Evolutionary conservation across 2,888 invertebrate genomes (phyloP), one percentile per base, ranked within the genome.

Genomic region (Cheiracanthium punctorium): DNA sequence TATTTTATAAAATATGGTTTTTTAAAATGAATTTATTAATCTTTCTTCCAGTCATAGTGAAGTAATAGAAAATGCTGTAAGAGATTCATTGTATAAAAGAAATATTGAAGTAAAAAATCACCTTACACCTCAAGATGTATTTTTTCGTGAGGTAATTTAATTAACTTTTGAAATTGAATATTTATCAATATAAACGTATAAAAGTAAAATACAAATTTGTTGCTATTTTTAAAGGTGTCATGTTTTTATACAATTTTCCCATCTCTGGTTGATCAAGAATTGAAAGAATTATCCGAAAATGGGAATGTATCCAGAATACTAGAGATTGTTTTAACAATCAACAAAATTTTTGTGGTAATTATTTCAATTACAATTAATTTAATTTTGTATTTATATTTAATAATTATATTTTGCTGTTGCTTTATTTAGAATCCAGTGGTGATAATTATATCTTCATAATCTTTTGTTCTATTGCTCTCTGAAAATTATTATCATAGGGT

Each of bases 71-170:
- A 91, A 92, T 79, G 94, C 94, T 17, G 93, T 95, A 12, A 93
- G 93, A 88, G 91, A 92, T 41, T 93, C 93, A 0, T 92, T 94
- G 0, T 90, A 91, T 10, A 89, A 89, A 37, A 89, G 92, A 69
- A 90, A 90, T 0, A 89, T 90, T 64, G 87, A 77, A 20, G 77
- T 90, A 91, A 93, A 86, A 91, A 93, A 89, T 90, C 91, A 90
- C 91, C 92, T 96, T n/a, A 95, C 95, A 0, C 91, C 94, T 1
- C 95, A 95, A 89, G 96, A 96, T 91, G 91, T 96, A 64, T 96
- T 96, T 91, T 96, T 94, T 91, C 94, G 95, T 65, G 94, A 93
- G 90, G 92, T 93, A 69, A 37, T 37, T 37, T 37, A 37, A 37
- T 37, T 37, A 37, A 7, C n/a, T n/a, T n/a, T n/a, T n/a, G n/a